Conservation (phyloP, 2,888 invertebrate genomes). For the Cheilosia impressa region DNA sequence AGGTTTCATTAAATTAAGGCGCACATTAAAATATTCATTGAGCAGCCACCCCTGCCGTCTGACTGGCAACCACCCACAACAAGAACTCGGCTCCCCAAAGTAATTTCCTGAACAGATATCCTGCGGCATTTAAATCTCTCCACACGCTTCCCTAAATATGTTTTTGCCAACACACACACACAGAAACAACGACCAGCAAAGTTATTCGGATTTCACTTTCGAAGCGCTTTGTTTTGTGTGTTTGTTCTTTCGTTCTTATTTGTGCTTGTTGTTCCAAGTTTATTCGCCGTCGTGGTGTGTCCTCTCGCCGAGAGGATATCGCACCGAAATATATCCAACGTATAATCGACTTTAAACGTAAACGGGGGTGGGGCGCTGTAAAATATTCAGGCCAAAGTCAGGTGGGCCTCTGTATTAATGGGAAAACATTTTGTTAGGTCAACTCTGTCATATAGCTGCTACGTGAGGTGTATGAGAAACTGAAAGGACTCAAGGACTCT, state of each 20-base stretch:
- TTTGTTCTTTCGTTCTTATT: constrained; percentile 43
- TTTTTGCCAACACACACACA: constrained; percentile 11
- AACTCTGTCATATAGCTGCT: neutral
- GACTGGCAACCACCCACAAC: constrained; percentile 4
- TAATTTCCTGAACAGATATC: constrained; percentile 66
- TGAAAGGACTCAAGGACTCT: constrained; percentile 54
- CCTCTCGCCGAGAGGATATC: constrained; percentile 16
- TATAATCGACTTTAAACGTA: constrained; percentile 61
- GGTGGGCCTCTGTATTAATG: constrained; percentile 39
- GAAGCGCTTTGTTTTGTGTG: constrained; percentile 39
- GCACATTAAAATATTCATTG: constrained; percentile 63
- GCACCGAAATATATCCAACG: constrained; percentile 25
- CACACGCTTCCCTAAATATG: constrained; percentile 45
- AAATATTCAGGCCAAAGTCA: constrained; percentile 4
- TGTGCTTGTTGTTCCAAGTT: constrained; percentile 40
- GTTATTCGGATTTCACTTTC: constrained; percentile 60
- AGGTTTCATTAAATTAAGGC: constrained; percentile 60
- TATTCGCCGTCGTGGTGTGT: constrained; percentile 4
- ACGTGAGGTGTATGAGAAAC: constrained; percentile 19
- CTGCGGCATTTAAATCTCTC: constrained; percentile 67
- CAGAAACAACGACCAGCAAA: neutral
- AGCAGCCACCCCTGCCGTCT: constrained; percentile 10
- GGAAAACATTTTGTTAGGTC: constrained; percentile 15
- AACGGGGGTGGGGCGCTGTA: neutral
- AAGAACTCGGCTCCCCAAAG: constrained; percentile 34